Evolutionary conservation across 2,797 vertebrate genomes (phyloP), one percentile per base, ranked within the genome.

Genomic region (Erithacus rubecula): DNA sequence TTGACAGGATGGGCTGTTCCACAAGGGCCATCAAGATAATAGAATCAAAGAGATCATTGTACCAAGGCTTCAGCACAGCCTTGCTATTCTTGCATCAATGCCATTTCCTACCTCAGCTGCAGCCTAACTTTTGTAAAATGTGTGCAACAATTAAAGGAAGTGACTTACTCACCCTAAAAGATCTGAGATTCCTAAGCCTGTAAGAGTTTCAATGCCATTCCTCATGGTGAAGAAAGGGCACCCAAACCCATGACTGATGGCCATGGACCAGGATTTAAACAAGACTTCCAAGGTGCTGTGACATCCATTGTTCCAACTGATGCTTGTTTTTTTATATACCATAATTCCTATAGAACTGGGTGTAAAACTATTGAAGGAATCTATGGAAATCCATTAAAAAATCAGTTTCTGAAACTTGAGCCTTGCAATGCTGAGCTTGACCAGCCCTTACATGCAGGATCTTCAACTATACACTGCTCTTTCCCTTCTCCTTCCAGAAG

Each of bases 11-110:
- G 47, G 34, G 59, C 34, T 90, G 30, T 43, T 92, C 70, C 59
- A 56, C 44, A 81, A 87, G 49, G 36, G 85, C 70, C 85, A 78
- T 12, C 67, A 21, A 47, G 52, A 87, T 52, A 94, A 95, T 43
- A 43, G 43, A 88, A 76, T 36, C 32, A 4, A 36, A 47, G 56
- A 63, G 80, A 30, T 71, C 21, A 15, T 70, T 76, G 49, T 44
- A 16, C 3, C n/a, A 18, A 65, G 44, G 26, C 32, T 82, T 64
- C 3, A 3, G 83, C 80, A 41, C 0, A 64, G 83, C 64, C 30
- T 53, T 79, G 74, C 55, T 53, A 4, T 78, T 94, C 77, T 49
- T 80, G 36, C 43, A 51, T 44, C 85, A 83, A 20, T 58, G 74
- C 8, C 58, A 32, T 84, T 77, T 78, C 41, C 52, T 21, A 71